Evolutionary conservation across 64 coral and sea anemone genomes (phyloP), one percentile per base, ranked within the genome.

Genomic region (Cladopsammia gracilis): DNA sequence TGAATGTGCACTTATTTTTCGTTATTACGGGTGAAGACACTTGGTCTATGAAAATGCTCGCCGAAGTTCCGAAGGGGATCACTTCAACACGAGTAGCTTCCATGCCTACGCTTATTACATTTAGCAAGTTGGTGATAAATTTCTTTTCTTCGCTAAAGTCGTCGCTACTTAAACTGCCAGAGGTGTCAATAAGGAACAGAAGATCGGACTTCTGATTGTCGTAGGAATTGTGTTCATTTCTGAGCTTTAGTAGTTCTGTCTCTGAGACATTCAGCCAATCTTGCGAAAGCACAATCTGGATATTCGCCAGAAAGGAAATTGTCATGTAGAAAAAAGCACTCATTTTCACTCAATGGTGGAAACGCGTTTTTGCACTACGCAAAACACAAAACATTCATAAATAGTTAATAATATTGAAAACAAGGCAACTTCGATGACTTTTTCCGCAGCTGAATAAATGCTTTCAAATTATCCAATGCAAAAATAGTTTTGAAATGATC

Each of bases 1-100:
- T 94, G 58, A 97, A 94, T 2, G 87, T 90, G 67, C 96, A 97
- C 59, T 97, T 97, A 67, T 87, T 97, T 34, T 97, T 88, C 0
- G 69, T 54, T 7, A 71, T 10, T 0, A 19, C 47, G 2, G 88
- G 81, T 3, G 6, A 11, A 13, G 96, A 97, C 69, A 97, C 90
- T 20, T 93, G 94, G 9, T 80, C 70, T 43, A 97, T 94, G 83
- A 50, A 94, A 50, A 47, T 71, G 19, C 10, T 9, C 5, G 92
- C 92, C 0, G 25, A 7, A 1, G 7, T 19, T 52, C 73, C 53
- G 75, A 97, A 97, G 3, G 96, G 91, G 53, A 97, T 97, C 9
- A 97, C 84, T 67, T 97, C 96, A 18, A 97, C 92, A 25, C 96
- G 42, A 16, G 92, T 97, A 0, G 88, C 96, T 48, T 97, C 82